Conservation (phyloP, 2,888 invertebrate species). For the Hemistola chrysoprasaria region DNA sequence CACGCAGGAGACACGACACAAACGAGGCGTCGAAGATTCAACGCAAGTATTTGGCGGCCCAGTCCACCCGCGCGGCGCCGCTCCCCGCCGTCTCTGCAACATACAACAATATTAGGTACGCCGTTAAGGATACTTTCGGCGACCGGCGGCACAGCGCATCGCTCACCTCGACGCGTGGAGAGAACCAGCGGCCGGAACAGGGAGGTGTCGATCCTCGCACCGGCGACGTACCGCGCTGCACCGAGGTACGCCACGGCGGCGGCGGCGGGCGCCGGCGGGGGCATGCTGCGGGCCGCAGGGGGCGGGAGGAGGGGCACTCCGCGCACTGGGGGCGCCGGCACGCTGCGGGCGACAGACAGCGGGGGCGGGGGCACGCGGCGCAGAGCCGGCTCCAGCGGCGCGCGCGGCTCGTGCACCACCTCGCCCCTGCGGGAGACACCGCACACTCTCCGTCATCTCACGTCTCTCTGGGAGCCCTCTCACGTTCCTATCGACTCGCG, state of each 20-base stretch:
- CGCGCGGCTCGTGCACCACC: conserved; percentile 50
- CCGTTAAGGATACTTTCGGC: too few species aligned
- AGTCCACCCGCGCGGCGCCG: conserved; percentile 84
- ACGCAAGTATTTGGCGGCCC: conserved; percentile 89
- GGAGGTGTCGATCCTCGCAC: conserved; percentile 77
- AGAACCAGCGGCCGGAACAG: conserved; percentile 68
- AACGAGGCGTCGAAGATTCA: too few species aligned
- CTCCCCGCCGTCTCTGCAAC: conserved; percentile 65
- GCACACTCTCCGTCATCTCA: too few species aligned
- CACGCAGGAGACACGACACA: too few species aligned
- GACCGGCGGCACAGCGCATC: neutral
- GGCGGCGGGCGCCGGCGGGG: conserved; percentile 54
- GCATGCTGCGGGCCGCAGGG: conserved; percentile 21
- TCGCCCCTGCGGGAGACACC: conserved; percentile 50
- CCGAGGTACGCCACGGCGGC: conserved; percentile 91
- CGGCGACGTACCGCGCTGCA: conserved; percentile 90
- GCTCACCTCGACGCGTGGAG: conserved; percentile 57
- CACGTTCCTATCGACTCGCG: too few species aligned
- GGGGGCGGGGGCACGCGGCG: conserved; percentile 35
- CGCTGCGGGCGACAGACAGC: conserved; percentile 31
- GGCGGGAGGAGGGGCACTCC: too few species aligned
- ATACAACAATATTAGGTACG: conserved; percentile 1
- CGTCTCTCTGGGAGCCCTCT: too few species aligned
- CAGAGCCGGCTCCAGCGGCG: conserved; percentile 34
- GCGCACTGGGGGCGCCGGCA: conserved; percentile 29